A percentile compares a stretch with the other conserved stretches of the same genome.
These are phyloP conservation scores for Bryconaethiops microstoma DNA, from an alignment of 2,797 vertebrate species.

Conservation along the genomic window DNA sequence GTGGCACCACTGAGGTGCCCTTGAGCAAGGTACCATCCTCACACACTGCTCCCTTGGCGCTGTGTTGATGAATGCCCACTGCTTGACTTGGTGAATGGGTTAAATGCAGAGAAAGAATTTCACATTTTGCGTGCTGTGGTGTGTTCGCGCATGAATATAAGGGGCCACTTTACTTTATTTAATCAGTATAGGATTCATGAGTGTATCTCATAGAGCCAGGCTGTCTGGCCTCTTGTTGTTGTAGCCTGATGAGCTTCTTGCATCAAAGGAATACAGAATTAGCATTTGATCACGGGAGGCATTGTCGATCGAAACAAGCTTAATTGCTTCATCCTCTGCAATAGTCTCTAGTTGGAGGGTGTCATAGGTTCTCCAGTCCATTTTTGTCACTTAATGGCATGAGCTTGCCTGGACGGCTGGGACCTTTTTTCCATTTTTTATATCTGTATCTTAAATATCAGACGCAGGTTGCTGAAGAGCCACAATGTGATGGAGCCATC, in stretches of 20 bases:
- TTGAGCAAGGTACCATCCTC: no score
- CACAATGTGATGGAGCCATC: background rate
- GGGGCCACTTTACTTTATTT: no score
- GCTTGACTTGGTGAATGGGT: no score
- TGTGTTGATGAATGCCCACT: no score
- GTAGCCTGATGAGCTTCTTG: background rate
- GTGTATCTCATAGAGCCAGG: no score
- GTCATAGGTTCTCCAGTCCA: background rate
- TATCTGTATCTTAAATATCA: constrained; percentile 6
- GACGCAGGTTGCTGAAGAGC: background rate
- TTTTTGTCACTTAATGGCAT: background rate
- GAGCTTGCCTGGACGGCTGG: background rate
- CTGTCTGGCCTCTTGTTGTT: background rate
- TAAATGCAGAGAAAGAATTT: no score
- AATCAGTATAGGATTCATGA: background rate
- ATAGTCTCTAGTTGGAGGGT: background rate
- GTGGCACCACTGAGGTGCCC: no score
- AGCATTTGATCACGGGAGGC: background rate
- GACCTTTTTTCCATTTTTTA: background rate
- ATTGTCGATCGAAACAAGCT: background rate
- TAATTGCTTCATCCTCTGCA: background rate
- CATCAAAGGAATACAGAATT: background rate
- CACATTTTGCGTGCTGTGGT: no score
- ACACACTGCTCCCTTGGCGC: no score
- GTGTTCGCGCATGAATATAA: no score